Percentiles rank a stretch among this genome's conserved stretches.
Evolutionary conservation across 2,113 vertebrate species (phyloP).

Genomic region (Pomatostomus ruficeps): DNA sequence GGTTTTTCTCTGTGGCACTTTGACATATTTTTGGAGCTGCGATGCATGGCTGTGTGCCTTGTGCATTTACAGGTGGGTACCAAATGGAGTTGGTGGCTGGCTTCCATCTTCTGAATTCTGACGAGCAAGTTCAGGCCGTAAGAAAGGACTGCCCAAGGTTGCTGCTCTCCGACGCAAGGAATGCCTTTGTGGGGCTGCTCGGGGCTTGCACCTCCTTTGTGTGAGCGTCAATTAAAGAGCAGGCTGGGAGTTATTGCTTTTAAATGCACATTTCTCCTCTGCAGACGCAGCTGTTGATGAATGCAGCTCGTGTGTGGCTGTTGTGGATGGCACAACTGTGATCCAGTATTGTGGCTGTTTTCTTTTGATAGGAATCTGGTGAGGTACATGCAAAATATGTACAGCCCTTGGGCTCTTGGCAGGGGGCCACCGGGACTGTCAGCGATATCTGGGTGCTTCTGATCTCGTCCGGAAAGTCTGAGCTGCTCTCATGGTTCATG

Average conservation of each 20-base stretch:
- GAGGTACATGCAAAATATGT: slow-evolving; percentile 40
- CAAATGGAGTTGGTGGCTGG: background rate
- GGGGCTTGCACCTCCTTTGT: background rate
- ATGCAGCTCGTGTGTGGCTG: slow-evolving; percentile 35
- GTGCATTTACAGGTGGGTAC: background rate
- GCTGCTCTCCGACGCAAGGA: rapidly evolving
- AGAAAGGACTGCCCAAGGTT: background rate
- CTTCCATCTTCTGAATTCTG: background rate
- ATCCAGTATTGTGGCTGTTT: slow-evolving; percentile 31
- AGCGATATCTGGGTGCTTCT: background rate
- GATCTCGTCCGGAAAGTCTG: background rate
- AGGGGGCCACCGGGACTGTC: background rate
- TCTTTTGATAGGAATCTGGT: slow-evolving; percentile 29
- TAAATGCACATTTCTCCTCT: background rate
- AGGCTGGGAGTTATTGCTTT: slow-evolving; percentile 42
- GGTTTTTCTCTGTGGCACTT: background rate
- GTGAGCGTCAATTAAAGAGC: background rate
- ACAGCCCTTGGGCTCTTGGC: slow-evolving; percentile 25
- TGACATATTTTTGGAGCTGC: background rate
- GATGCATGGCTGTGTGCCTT: background rate
- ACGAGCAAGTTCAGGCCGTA: background rate
- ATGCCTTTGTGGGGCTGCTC: background rate
- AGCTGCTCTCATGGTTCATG: background rate
- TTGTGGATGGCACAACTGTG: slow-evolving; percentile 36
- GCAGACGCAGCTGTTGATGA: slow-evolving; percentile 3